A percentile compares a stretch with the other conserved stretches of the same genome.
These are phyloP conservation scores for Epizoanthus ramosus DNA, from an alignment of 92 coral and sea anemone genomes.

Conservation along the genomic window DNA sequence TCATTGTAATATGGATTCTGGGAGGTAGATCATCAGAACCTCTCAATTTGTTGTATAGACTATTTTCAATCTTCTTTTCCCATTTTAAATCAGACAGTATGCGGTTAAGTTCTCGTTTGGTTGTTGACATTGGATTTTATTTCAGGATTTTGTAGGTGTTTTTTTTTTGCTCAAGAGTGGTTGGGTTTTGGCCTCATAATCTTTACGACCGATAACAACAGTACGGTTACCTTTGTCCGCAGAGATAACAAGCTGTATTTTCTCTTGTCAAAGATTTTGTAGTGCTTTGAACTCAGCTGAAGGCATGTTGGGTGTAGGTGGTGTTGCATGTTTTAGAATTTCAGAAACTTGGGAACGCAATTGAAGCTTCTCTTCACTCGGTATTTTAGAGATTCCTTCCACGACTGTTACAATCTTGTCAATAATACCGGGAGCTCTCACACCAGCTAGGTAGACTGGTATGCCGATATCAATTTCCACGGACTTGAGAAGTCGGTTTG, in stretches of 20 bases:
- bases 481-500: conserved; percentile 17
- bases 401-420: background rate
- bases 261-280: background rate
- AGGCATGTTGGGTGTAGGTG: too few relatives aligned
- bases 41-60: too few relatives aligned
- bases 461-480: background rate
- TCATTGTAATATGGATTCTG: too few relatives aligned
- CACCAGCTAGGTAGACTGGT: background rate
- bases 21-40: background rate
- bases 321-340: too few relatives aligned
- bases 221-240: background rate
- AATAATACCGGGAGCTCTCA: background rate
- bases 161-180: background rate
- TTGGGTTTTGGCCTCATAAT: background rate
- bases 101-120: too few relatives aligned
- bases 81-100: too few relatives aligned
- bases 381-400: background rate
- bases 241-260: background rate
- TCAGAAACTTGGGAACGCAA: too few relatives aligned
- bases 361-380: background rate
- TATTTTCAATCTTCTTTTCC: too few relatives aligned
- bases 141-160: too few relatives aligned
- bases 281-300: background rate
- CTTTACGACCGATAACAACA: background rate
- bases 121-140: too few relatives aligned